These are phyloP conservation scores for Oreohelix idahoensis DNA, from an alignment of 1,140 invertebrate species.

Conservation along the genomic window DNA sequence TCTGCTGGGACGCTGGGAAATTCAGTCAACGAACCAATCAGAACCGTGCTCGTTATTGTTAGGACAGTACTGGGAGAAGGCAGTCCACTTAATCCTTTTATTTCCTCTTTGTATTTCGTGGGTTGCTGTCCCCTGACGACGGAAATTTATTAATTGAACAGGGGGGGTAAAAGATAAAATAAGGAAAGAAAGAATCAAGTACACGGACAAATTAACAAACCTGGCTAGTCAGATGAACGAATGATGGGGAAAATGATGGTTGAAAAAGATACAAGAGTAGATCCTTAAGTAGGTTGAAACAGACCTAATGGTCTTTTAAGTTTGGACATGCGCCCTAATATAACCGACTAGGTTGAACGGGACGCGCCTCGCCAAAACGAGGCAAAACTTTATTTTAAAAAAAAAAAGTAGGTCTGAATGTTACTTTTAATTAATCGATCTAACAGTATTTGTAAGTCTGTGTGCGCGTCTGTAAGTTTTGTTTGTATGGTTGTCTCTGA, in stretches of 20 bases:
- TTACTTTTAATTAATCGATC: no score
- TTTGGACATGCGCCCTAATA: no score
- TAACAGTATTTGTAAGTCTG: no score
- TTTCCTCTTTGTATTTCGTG: constrained; percentile 15
- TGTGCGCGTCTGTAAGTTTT: no score
- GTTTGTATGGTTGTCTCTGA: no score
- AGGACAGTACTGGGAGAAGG: background rate
- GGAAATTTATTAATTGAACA: background rate
- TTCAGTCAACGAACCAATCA: background rate
- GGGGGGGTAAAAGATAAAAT: no score
- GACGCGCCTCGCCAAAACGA: no score
- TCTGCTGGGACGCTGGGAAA: background rate
- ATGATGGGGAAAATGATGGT: background rate
- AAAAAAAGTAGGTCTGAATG: no score
- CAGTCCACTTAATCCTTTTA: constrained; percentile 3
- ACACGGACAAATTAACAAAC: background rate
- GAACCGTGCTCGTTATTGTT: background rate
- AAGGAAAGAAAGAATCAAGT: background rate
- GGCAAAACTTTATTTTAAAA: no score
- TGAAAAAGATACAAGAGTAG: background rate
- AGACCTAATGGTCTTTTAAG: no score
- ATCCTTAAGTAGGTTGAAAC: background rate
- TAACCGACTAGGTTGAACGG: no score
- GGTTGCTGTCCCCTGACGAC: background rate
- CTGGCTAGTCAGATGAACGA: background rate